These are phyloP conservation scores for Cabera pusaria DNA, from an alignment of 2,888 invertebrate species.

Conservation along the genomic window DNA sequence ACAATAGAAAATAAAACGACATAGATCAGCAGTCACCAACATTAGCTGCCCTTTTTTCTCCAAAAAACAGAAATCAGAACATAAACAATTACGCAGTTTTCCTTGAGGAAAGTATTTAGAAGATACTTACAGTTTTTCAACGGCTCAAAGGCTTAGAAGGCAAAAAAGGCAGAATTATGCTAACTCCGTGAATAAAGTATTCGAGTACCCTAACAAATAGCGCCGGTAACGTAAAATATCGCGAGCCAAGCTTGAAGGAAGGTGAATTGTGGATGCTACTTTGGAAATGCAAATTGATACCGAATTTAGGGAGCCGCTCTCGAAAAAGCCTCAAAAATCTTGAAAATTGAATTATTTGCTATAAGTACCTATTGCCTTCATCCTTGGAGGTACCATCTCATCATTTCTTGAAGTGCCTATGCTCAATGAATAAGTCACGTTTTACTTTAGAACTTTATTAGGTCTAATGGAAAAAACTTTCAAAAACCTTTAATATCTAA, in stretches of 20 bases:
- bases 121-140: constrained; percentile 6
- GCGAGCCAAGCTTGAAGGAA: constrained; percentile 11
- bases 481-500: no score
- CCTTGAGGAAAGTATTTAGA: constrained; percentile 3
- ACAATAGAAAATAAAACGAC: no score
- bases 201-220: constrained; percentile 35
- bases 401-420: no score
- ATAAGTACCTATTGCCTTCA: no score
- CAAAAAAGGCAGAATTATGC: constrained; percentile 23
- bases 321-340: constrained; percentile 10
- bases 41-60: no score
- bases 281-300: constrained; percentile 22
- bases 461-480: no score
- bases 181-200: constrained; percentile 45
- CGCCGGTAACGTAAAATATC: constrained; percentile 19
- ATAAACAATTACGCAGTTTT: constrained; percentile 6
- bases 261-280: constrained; percentile 13
- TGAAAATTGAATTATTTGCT: constrained; percentile 9
- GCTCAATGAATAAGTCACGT: no score
- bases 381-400: no score
- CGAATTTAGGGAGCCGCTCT: constrained; percentile 9
- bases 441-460: no score
- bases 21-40: no score
- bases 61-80: no score
- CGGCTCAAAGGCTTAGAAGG: constrained; percentile 34